Base-by-base conservation (phyloP, 1,140 invertebrate genomes). In the Drosophila bocqueti region DNA sequence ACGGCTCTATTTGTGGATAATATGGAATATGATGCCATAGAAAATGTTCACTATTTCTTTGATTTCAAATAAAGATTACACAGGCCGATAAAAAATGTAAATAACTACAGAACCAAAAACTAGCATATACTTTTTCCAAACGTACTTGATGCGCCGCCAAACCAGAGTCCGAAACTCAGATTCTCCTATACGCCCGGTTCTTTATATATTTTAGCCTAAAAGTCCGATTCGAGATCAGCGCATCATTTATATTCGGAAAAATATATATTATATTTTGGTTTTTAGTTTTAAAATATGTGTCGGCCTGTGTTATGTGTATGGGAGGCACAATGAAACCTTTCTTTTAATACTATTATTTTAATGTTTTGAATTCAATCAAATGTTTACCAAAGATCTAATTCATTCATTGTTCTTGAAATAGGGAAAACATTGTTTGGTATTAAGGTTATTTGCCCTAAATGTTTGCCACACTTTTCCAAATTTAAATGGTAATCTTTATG, bases 1-100 rank as follows among this genome's bases (percentile, higher is more conserved):
- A 99, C 98, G 93, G 95, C 96, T 96, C 98, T 98, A 95, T 55
- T 55, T 38, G 94, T 86, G 79, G 68, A 61, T 71, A 46, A 69
- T 40, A 69, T 40, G 52, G 46, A 49, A 38, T 55, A 54, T 55
- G 34, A 81, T 75, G 21, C 43, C 71, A 60, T 59, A 54, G 49
- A 43, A 77, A 59, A 47, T 43, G 50, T 72, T 31, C 18, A 72
- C 67, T 43, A 45, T 61, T 29, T 24, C 21, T 45, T 57, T 42
- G 8, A 43, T 50, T 43, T 16, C 13, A 29, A 24, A 55, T 24
- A 38, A 16, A 24, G 1, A 38, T 38, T 38, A 45, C 18, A 21
- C 18, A 18, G 43, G 42, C n/a, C n/a, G 43, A 45, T 13, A 10
- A 45, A 21, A 21, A 21, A 13, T 21, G 4, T 24, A 18, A 11